These are phyloP conservation scores for Trachops cirrhosus DNA, from an alignment of 2,797 vertebrate species.

Conservation along the genomic window DNA sequence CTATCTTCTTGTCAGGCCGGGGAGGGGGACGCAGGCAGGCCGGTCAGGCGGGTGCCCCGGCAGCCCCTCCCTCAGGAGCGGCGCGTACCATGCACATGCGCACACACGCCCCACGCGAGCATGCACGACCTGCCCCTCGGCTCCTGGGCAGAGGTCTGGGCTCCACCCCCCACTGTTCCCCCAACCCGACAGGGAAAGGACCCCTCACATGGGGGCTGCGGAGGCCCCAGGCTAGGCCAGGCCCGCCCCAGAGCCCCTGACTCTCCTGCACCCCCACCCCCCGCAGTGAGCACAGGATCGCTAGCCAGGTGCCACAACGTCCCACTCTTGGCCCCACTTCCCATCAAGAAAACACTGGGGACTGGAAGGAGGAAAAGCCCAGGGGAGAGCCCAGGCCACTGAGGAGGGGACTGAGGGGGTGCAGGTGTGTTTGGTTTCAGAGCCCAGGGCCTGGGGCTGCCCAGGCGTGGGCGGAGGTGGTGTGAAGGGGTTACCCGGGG, in stretches of 20 bases:
- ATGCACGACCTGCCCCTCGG: neutral
- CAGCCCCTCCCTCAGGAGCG: neutral
- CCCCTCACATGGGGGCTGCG: neutral
- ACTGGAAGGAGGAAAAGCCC: neutral
- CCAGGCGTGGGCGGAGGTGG: neutral
- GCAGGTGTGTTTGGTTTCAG: neutral
- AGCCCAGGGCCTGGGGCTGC: neutral
- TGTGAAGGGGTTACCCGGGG: neutral
- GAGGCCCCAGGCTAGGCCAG: neutral
- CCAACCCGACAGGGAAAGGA: neutral
- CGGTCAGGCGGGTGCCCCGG: neutral
- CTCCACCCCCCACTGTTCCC: neutral
- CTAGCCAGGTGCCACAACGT: neutral
- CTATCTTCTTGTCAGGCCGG: neutral
- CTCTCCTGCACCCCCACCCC: neutral
- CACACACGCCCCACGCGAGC: neutral
- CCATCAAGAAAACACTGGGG: neutral
- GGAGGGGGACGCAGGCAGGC: neutral
- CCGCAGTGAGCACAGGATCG: neutral
- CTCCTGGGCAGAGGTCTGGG: neutral
- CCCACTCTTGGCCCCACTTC: neutral
- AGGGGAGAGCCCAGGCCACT: neutral
- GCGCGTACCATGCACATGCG: constrained; percentile 42
- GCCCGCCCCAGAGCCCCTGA: neutral
- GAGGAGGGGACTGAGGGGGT: neutral